Evolutionary conservation across 1,140 invertebrate species (phyloP).

Genomic region (Helicorthomorpha holstii): DNA sequence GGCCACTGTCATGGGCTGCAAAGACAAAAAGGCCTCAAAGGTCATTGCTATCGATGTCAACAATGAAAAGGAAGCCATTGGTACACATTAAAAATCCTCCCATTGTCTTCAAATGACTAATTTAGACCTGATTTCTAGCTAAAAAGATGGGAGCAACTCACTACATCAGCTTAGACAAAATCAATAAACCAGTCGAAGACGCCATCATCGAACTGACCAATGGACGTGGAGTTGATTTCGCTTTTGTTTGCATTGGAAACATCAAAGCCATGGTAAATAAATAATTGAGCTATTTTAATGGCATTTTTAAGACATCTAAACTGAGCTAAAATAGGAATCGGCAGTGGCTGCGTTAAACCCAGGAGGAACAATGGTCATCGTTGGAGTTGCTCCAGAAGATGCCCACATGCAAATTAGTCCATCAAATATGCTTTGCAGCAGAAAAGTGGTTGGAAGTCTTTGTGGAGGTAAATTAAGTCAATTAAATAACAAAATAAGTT

Average conservation of each 20-base stretch:
- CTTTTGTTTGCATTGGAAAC: not conserved
- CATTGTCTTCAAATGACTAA: too few relatives aligned
- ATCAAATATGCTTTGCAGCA: not conserved
- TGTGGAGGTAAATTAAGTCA: not conserved
- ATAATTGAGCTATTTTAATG: not conserved
- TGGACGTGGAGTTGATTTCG: not conserved
- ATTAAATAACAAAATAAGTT: too few relatives aligned
- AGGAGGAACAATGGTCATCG: not conserved
- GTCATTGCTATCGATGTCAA: conserved; percentile 93
- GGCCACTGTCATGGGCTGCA: conserved; percentile 68
- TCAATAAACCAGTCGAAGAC: conserved; percentile 63
- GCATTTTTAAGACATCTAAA: not conserved
- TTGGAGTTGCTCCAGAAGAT: not conserved
- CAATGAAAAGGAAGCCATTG: conserved; percentile 63
- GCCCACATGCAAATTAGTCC: not conserved
- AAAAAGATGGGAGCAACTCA: conserved; percentile 80
- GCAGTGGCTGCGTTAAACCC: not conserved
- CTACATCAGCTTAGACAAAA: conserved; percentile 74
- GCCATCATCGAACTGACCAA: conserved; percentile 73
- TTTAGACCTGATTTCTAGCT: too few relatives aligned
- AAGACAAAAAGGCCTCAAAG: conserved; percentile 66
- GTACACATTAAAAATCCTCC: too few relatives aligned
- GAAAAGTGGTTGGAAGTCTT: not conserved
- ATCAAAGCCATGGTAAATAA: not conserved
- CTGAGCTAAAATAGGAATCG: not conserved